Evolutionary conservation across 2,797 vertebrate genomes (phyloP), one percentile per base, ranked within the genome.

Genomic region (Protonibea diacanthus): DNA sequence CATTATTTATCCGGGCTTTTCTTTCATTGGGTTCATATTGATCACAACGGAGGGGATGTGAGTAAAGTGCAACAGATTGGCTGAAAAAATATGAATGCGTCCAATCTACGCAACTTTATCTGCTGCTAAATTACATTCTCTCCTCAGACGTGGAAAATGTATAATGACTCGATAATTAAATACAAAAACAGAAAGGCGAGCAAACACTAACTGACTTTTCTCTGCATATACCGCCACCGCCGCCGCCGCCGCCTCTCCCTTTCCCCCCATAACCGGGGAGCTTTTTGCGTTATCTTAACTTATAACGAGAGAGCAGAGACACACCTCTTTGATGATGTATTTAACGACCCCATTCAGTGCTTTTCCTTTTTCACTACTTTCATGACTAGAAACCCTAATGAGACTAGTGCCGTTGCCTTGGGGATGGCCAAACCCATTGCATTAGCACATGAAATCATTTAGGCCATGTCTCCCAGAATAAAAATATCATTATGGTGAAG

Each of bases 301-400:
- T 71, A 78, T 82, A 90, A 89, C 74, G 74, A 82, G 71, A 86
- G 81, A 81, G 86, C 78, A 79, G 75, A 86, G 87, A 87, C 88
- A 85, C 87, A 89, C 89, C 88, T 91, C 91, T 90, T 92, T 92
- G 91, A 94, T 93, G 90, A 86, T 90, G 88, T 87, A 85, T 91
- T 91, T 92, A 92, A 92, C 83, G 82, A 90, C 84, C 87, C 78
- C 38, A 81, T 90, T 88, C 88, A 76, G 60, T 20, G 84, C 84
- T 78, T 88, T 88, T 78, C 85, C 73, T 65, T 91, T 83, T 85
- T 84, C 73, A 74, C 63, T 11, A 87, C 86, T 90, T 90, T 85
- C 89, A 90, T 92, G 89, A 93, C 88, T 86, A 61, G 73, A 83
- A 89, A 86, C 74, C 78, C 88, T 93, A 93, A 94, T 92, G 94